Evolutionary conservation across 2,113 vertebrate species (phyloP).

Genomic region (Danionella cerebrum): DNA sequence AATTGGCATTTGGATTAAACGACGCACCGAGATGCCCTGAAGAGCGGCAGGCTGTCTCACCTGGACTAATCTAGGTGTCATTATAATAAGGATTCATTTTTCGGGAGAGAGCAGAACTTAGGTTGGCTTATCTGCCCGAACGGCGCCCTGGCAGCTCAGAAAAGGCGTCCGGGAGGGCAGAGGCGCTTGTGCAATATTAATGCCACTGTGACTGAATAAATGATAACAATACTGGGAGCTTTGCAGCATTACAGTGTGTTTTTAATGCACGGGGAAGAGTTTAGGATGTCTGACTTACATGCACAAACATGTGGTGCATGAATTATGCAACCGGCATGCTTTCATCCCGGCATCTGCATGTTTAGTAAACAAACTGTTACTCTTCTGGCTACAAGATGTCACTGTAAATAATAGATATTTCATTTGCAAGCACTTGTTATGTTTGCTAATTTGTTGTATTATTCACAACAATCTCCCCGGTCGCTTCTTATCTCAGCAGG

Average conservation of each 20-base stretch:
- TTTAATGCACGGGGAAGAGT: slow-evolving; percentile 66
- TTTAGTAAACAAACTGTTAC: slow-evolving; percentile 74
- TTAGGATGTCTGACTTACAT: slow-evolving; percentile 46
- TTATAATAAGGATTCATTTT: slow-evolving; percentile 65
- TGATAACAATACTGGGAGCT: slow-evolving; percentile 53
- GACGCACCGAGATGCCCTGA: slow-evolving; percentile 61
- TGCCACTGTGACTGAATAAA: slow-evolving; percentile 58
- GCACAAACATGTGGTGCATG: slow-evolving; percentile 48
- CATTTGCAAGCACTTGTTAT: slow-evolving; percentile 48
- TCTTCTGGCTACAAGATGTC: slow-evolving; percentile 62
- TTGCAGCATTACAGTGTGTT: slow-evolving; percentile 57
- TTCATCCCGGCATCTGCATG: slow-evolving; percentile 53
- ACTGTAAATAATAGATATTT: slow-evolving; percentile 71
- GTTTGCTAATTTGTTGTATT: slow-evolving; percentile 56
- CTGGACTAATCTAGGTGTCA: slow-evolving; percentile 60
- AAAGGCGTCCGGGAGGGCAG: slow-evolving; percentile 26
- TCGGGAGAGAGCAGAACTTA: neutral
- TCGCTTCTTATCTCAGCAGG: slow-evolving; percentile 19
- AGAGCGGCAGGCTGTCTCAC: slow-evolving; percentile 57
- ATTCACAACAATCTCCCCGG: slow-evolving; percentile 46
- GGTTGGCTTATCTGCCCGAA: slow-evolving; percentile 26
- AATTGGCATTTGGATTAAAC: slow-evolving; percentile 75
- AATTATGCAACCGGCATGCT: slow-evolving; percentile 61
- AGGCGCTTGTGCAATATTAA: slow-evolving; percentile 65
- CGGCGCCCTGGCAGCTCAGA: slow-evolving; percentile 1